Conservation (phyloP, 1,140 invertebrate genomes). For the Drosophila tropicalis region DNA sequence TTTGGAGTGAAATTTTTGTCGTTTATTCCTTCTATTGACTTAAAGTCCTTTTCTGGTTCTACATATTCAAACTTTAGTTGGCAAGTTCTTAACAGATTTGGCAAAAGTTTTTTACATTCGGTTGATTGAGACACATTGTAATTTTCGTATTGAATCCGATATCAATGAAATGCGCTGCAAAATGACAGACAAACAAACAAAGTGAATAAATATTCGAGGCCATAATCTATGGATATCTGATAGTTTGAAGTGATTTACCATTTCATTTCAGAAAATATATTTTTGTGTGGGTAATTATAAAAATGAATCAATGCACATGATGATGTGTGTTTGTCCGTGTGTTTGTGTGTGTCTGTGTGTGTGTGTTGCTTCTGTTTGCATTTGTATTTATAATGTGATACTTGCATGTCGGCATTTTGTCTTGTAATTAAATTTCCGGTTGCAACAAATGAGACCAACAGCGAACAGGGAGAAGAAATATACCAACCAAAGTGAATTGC, state of each 20-base stretch:
- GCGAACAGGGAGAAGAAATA: constrained; percentile 1
- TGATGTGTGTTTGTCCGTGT: constrained; percentile 2
- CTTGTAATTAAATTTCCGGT: constrained; percentile 74
- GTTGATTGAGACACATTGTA: too few relatives aligned
- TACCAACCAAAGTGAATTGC: background rate
- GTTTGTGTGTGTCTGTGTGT: constrained; percentile 7
- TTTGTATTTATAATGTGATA: constrained; percentile 68
- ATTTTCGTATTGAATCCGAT: too few relatives aligned
- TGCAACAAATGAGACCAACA: constrained; percentile 12
- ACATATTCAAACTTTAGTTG: too few relatives aligned
- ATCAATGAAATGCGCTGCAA: too few relatives aligned
- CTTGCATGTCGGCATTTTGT: constrained; percentile 63
- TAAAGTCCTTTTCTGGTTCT: too few relatives aligned
- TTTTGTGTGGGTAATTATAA: background rate
- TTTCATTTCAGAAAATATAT: background rate
- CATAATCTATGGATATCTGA: background rate
- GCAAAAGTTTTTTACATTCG: too few relatives aligned
- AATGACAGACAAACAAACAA: too few relatives aligned
- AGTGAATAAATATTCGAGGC: too few relatives aligned
- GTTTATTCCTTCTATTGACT: too few relatives aligned
- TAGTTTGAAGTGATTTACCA: background rate
- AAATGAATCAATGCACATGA: too few relatives aligned
- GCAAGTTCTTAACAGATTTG: too few relatives aligned
- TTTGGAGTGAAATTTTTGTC: too few relatives aligned
- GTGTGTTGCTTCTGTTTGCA: constrained; percentile 13